Conservation (phyloP, 2,113 vertebrate species). For the Callaeas wilsoni region DNA sequence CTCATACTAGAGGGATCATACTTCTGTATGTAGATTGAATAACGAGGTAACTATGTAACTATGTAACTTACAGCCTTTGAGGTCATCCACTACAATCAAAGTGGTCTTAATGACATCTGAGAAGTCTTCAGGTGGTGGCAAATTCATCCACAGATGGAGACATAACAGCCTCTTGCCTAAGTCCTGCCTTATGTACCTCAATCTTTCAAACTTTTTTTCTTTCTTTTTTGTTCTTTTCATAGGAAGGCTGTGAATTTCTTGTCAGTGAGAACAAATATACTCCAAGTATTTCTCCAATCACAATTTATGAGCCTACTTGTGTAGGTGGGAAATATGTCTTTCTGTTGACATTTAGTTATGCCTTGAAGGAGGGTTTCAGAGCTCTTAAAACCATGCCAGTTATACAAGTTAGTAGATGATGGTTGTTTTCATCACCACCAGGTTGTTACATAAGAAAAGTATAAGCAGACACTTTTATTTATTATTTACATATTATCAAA, state of each 20-base stretch:
- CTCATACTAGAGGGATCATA: background rate
- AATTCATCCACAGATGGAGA: background rate
- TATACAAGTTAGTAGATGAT: constrained; percentile 36
- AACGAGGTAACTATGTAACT: background rate
- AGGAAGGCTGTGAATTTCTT: constrained; percentile 5
- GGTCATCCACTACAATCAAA: background rate
- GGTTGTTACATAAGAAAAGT: constrained; percentile 24
- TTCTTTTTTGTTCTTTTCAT: background rate
- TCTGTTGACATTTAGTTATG: constrained; percentile 46
- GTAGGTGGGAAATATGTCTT: constrained; percentile 34
- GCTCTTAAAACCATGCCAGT: constrained; percentile 40
- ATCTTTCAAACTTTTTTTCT: background rate
- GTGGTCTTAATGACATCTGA: background rate
- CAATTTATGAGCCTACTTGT: background rate
- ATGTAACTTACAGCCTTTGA: background rate
- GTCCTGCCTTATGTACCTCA: background rate
- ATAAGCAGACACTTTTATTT: constrained; percentile 34
- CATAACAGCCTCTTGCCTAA: background rate
- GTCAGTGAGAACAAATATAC: background rate
- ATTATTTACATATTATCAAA: constrained; percentile 60
- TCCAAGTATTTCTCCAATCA: background rate
- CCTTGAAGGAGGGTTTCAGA: constrained; percentile 28
- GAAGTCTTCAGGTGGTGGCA: background rate
- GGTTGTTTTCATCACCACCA: constrained; percentile 39
- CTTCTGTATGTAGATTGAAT: background rate